A percentile compares a stretch with the other conserved stretches of the same genome.
Conservation (phyloP, 2,113 vertebrate genomes). For the Rhinogobius similis region DNA sequence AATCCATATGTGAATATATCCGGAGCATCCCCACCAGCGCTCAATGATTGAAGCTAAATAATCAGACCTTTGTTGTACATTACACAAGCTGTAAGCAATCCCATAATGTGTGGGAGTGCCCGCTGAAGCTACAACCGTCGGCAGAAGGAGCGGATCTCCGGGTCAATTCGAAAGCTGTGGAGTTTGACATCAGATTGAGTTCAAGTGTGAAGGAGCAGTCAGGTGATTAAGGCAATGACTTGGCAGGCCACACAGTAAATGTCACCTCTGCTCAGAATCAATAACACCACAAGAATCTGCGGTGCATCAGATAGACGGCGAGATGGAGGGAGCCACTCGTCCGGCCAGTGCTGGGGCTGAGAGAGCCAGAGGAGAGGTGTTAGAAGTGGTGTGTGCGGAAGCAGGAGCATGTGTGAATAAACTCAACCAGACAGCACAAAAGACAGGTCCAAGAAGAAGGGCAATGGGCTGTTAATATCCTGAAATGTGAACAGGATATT, state of each 20-base stretch:
- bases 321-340: constrained; percentile 33
- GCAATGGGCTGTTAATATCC: not conserved
- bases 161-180: constrained; percentile 38
- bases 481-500: too few species aligned
- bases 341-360: constrained; percentile 37
- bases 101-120: not conserved
- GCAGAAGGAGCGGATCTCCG: constrained; percentile 7
- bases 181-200: constrained; percentile 54
- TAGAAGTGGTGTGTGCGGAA: constrained; percentile 11
- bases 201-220: constrained; percentile 59
- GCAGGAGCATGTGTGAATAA: constrained; percentile 4
- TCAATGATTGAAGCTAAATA: constrained; percentile 3
- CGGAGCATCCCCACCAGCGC: not conserved
- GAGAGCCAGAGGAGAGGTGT: constrained; percentile 14
- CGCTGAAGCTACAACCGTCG: not conserved
- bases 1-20: constrained; percentile 32
- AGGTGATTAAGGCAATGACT: constrained; percentile 62
- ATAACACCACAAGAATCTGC: constrained; percentile 51
- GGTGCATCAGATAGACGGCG: constrained; percentile 39
- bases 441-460: not conserved
- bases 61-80: not conserved
- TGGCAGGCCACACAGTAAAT: constrained; percentile 55
- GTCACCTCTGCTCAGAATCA: constrained; percentile 69
- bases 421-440: constrained; percentile 6
- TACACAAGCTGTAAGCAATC: not conserved